Percentiles rank a stretch among this genome's conserved stretches.
phyloP scores from a whole-genome alignment of 2,113 vertebrate species.

The Talpa occidentalis region DNA sequence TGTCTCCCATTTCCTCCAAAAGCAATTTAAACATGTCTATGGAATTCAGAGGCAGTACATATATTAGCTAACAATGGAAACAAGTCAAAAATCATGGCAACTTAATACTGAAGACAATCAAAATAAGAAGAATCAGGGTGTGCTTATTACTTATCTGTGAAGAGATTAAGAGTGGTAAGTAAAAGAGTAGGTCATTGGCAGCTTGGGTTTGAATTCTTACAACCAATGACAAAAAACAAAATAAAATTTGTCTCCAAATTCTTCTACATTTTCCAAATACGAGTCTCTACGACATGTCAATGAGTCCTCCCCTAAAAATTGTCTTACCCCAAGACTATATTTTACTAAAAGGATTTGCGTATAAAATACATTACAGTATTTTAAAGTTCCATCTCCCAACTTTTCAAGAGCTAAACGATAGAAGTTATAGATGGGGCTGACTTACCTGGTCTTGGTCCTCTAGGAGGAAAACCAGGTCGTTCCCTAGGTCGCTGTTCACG shows the following conservation, averaged over 20 bases:
- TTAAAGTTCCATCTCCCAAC: neutral
- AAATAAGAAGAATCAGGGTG: conserved; percentile 67
- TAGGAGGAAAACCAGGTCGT: conserved; percentile 90
- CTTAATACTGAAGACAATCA: conserved; percentile 74
- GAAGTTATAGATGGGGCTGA: neutral
- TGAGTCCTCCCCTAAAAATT: conserved; percentile 27
- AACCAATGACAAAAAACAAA: conserved; percentile 73
- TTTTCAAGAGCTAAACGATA: neutral
- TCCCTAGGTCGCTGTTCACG: conserved; percentile 96
- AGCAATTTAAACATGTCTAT: conserved; percentile 46
- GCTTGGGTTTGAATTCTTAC: conserved; percentile 55
- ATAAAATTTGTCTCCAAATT: conserved; percentile 47
- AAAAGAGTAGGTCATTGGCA: conserved; percentile 62
- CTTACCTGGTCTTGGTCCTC: conserved; percentile 94
- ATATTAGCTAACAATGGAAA: conserved; percentile 66
- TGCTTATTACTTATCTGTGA: conserved; percentile 71
- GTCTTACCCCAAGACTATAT: neutral
- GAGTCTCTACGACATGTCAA: neutral
- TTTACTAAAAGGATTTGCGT: neutral
- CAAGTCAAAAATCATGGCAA: conserved; percentile 64
- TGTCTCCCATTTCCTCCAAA: conserved; percentile 41
- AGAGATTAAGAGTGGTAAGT: conserved; percentile 57
- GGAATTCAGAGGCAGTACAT: conserved; percentile 43
- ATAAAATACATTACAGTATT: neutral
- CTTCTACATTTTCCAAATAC: conserved; percentile 29